Percentiles rank a stretch among this genome's conserved stretches.
Conservation (phyloP, 1,140 invertebrate species). For the Dinoponera quadriceps region DNA sequence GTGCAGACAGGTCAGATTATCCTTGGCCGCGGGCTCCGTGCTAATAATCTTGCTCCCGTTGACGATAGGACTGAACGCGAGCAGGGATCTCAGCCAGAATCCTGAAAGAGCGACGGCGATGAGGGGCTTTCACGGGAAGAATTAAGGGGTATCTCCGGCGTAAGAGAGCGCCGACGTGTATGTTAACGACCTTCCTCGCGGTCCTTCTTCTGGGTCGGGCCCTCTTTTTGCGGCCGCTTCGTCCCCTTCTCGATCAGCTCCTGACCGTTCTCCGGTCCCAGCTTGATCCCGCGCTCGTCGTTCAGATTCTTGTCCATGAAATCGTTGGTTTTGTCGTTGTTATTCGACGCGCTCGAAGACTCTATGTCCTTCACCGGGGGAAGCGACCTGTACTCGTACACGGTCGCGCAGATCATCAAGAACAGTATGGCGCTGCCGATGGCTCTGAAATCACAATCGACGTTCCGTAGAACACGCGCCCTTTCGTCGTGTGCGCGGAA, state of each 20-base stretch:
- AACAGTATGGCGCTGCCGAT: constrained; percentile 83
- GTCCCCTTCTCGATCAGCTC: constrained; percentile 80
- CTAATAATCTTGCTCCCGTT: constrained; percentile 89
- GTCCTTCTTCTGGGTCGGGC: constrained; percentile 19
- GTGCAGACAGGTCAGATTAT: constrained; percentile 92
- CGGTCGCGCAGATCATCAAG: constrained; percentile 87
- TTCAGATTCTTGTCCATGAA: constrained; percentile 81
- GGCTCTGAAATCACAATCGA: constrained; percentile 80
- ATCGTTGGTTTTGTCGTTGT: constrained; percentile 81
- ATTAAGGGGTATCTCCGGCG: neutral
- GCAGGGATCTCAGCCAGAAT: constrained; percentile 86
- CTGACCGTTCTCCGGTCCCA: constrained; percentile 78
- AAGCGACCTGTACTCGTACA: constrained; percentile 85
- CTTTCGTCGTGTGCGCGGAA: too few species aligned
- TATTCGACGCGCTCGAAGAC: constrained; percentile 78
- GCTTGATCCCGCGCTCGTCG: constrained; percentile 74
- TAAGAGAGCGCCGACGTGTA: too few species aligned
- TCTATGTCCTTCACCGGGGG: constrained; percentile 76
- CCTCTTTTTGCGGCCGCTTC: constrained; percentile 68
- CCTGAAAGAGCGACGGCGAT: constrained; percentile 79
- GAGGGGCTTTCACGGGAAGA: neutral
- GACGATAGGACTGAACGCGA: constrained; percentile 88
- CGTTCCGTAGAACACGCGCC: too few species aligned
- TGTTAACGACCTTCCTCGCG: constrained; percentile 37
- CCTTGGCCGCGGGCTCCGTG: constrained; percentile 86